Percentiles rank a stretch among this genome's conserved stretches.
Evolutionary conservation across 2,113 vertebrate genomes (phyloP).

Genomic region (Harpagus bidentatus): DNA sequence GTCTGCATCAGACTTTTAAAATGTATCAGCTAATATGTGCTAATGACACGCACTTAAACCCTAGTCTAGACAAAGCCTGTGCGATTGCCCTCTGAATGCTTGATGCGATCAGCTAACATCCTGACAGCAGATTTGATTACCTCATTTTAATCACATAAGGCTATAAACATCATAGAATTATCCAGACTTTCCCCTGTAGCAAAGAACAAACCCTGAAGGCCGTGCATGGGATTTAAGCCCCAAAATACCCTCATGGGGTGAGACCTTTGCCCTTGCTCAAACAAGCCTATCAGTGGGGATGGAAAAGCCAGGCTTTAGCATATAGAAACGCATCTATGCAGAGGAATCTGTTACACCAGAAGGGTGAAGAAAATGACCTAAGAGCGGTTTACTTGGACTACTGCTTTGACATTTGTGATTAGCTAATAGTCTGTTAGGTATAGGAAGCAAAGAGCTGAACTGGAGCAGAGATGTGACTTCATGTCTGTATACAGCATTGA

Average conservation of each 20-base stretch:
- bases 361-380: neutral
- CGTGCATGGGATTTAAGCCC: neutral
- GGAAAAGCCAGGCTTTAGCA: neutral
- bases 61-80: constrained; percentile 50
- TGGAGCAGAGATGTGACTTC: neutral
- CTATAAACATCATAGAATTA: neutral
- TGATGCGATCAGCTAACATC: neutral
- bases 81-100: constrained; percentile 39
- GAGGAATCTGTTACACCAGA: neutral
- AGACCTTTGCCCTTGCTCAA: neutral
- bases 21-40: constrained; percentile 46
- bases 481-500: neutral
- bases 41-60: constrained; percentile 47
- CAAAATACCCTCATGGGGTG: neutral
- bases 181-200: neutral
- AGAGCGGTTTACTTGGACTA: neutral
- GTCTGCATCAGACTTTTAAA: constrained; percentile 35
- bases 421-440: neutral
- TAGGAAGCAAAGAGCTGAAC: neutral
- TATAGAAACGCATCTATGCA: accelerated
- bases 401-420: neutral
- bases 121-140: constrained; percentile 21
- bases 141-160: neutral
- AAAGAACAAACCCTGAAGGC: neutral
- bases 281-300: neutral